Conservation (phyloP, 2,113 vertebrate genomes). For the Triplophysa siluroides region DNA sequence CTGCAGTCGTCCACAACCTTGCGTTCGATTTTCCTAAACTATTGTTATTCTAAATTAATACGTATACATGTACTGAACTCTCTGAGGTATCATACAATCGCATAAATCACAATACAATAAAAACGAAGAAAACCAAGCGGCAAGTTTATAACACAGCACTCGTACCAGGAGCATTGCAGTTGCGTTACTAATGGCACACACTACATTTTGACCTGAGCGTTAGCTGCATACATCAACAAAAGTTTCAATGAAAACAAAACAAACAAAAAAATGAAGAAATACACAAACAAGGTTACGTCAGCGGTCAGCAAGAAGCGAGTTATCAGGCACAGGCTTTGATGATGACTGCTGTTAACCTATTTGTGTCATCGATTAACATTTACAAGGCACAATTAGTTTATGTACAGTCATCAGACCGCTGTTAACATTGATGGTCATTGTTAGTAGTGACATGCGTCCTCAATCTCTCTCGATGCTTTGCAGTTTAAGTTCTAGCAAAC, state of each 20-base stretch:
- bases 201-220: constrained; percentile 77
- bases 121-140: constrained; percentile 56
- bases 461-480: constrained; percentile 62
- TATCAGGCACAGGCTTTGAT: constrained; percentile 85
- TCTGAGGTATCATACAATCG: constrained; percentile 72
- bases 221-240: constrained; percentile 71
- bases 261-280: constrained; percentile 12
- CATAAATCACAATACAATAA: constrained; percentile 71
- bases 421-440: constrained; percentile 76
- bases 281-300: constrained; percentile 79
- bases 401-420: constrained; percentile 83
- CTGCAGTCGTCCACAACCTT: constrained; percentile 13
- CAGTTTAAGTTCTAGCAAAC: constrained; percentile 78
- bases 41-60: constrained; percentile 43
- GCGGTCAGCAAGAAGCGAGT: constrained; percentile 88
- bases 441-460: constrained; percentile 79
- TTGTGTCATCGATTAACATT: constrained; percentile 84
- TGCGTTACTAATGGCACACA: constrained; percentile 76
- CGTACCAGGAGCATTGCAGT: constrained; percentile 67
- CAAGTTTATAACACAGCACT: constrained; percentile 57
- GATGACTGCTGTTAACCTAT: constrained; percentile 83
- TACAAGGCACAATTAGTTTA: constrained; percentile 97
- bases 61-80: constrained; percentile 51
- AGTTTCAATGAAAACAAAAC: constrained; percentile 49
- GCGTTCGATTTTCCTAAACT: neutral